phyloP scores from a whole-genome alignment of 2,797 vertebrate species.

The Holocentrus rufus region DNA sequence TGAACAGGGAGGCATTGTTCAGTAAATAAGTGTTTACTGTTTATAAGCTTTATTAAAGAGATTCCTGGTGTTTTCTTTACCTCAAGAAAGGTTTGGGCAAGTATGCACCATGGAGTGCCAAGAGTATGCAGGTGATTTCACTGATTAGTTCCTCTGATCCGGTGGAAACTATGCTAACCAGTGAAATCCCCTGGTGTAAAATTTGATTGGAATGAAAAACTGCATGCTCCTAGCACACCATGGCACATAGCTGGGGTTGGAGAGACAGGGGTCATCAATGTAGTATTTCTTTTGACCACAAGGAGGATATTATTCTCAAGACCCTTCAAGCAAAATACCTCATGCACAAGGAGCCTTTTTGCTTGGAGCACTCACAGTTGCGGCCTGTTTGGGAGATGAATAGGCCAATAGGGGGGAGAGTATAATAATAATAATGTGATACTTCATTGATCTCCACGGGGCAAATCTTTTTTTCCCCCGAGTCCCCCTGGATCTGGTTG shows the following conservation, averaged over 20 bases:
- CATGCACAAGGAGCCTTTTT: background rate
- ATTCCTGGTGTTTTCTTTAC: too few relatives aligned
- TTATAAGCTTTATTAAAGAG: too few relatives aligned
- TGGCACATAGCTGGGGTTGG: background rate
- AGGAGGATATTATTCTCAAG: constrained; percentile 26
- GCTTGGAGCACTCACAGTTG: constrained; percentile 3
- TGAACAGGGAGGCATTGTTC: too few relatives aligned
- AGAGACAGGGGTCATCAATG: background rate
- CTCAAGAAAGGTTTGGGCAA: too few relatives aligned
- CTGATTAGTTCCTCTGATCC: constrained; percentile 3
- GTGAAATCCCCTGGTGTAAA: too few relatives aligned
- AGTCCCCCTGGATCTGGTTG: background rate
- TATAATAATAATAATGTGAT: too few relatives aligned
- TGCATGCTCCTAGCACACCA: background rate
- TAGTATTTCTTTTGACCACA: constrained; percentile 41
- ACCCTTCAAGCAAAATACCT: background rate
- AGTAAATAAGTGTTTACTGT: too few relatives aligned
- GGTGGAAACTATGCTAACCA: background rate
- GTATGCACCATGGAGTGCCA: too few relatives aligned
- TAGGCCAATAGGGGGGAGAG: too few relatives aligned
- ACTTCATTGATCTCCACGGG: too few relatives aligned
- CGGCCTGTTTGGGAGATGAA: background rate
- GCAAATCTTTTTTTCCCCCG: too few relatives aligned
- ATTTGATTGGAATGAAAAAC: background rate
- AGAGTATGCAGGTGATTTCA: constrained; percentile 11